A percentile compares a stretch with the other conserved stretches of the same genome.
Conservation (phyloP, 1,140 invertebrate species). For the Leptinotarsa defecta region DNA sequence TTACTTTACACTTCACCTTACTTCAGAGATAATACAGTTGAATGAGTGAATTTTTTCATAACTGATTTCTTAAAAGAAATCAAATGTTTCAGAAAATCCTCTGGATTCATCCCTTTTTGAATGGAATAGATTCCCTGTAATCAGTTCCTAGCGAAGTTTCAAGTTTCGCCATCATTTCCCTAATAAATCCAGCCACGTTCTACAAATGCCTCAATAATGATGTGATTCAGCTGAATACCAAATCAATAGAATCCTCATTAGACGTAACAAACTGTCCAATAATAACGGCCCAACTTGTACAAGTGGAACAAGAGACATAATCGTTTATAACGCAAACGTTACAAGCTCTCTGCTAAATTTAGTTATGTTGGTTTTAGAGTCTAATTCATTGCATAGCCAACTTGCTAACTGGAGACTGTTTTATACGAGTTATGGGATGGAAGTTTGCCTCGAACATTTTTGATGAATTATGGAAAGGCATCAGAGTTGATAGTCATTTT, state of each 20-base stretch:
- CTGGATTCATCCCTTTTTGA: too few relatives aligned
- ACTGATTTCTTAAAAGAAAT: too few relatives aligned
- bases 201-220: conserved; percentile 3
- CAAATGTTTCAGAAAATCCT: too few relatives aligned
- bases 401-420: conserved; percentile 25
- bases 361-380: conserved; percentile 31
- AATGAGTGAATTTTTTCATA: too few relatives aligned
- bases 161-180: neutral
- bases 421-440: conserved; percentile 15
- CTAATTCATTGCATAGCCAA: conserved; percentile 30
- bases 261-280: conserved; percentile 33
- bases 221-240: conserved; percentile 9
- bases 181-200: neutral
- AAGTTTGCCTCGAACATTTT: conserved; percentile 15
- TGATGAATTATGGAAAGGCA: conserved; percentile 13
- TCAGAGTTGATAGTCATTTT: conserved; percentile 20
- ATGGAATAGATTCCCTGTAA: too few relatives aligned
- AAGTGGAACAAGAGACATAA: conserved; percentile 34
- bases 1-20: too few relatives aligned
- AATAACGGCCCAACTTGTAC: conserved; percentile 26
- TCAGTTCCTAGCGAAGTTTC: too few relatives aligned
- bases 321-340: conserved; percentile 34
- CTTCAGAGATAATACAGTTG: too few relatives aligned
- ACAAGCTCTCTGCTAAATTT: conserved; percentile 34
- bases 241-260: conserved; percentile 35